phyloP scores from a whole-genome alignment of 2,888 invertebrate species.

The Digitonthophagus gazella region DNA sequence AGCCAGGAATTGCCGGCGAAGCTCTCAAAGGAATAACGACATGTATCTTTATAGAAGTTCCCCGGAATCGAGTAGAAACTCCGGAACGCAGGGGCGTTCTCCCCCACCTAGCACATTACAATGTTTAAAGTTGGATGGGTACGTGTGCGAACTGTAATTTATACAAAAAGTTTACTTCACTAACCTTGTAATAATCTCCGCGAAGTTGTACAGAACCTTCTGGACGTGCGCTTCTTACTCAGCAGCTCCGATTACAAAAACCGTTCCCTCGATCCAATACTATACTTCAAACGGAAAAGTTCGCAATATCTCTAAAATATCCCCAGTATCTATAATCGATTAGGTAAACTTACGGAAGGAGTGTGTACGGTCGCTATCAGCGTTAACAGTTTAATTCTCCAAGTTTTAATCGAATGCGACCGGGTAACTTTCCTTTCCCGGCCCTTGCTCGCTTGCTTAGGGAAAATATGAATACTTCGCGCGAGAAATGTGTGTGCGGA shows the following conservation, averaged over 20 bases:
- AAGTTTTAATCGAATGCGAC: not conserved
- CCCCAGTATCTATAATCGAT: not conserved
- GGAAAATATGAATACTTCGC: constrained; percentile 7
- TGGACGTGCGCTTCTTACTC: constrained; percentile 6
- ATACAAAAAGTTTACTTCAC: constrained; percentile 16
- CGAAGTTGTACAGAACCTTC: constrained; percentile 11
- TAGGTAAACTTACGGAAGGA: not conserved
- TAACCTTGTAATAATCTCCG: constrained; percentile 15
- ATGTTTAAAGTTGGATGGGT: constrained; percentile 10
- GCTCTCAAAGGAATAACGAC: constrained; percentile 16
- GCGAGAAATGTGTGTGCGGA: constrained; percentile 7
- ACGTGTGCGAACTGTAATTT: constrained; percentile 6
- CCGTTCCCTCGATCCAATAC: not conserved
- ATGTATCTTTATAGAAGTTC: constrained; percentile 17
- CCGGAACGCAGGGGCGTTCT: not conserved
- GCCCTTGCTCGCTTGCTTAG: not conserved
- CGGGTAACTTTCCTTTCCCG: not conserved
- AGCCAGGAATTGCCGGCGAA: not conserved
- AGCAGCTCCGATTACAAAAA: not conserved
- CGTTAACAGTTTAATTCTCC: not conserved
- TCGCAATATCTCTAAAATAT: constrained; percentile 8
- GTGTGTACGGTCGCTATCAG: not conserved
- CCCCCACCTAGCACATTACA: constrained; percentile 10
- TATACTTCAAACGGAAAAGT: constrained; percentile 2
- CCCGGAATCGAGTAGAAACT: constrained; percentile 6